These are phyloP conservation scores for Holothuria leucospilota DNA, from an alignment of 53 echinoderm and acorn worm species.

Conservation along the genomic window DNA sequence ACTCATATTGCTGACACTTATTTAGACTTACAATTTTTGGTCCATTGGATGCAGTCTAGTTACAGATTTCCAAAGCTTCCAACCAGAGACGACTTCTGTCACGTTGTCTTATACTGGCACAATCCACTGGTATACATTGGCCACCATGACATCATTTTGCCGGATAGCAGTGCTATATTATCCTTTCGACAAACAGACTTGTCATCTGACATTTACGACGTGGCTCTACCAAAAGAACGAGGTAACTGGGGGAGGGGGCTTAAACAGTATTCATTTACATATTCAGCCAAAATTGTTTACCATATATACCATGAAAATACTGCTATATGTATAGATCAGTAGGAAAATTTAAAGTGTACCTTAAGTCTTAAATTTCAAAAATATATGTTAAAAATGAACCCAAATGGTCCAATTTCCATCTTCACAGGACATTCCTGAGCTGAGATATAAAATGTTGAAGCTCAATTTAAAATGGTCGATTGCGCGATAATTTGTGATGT, in stretches of 20 bases:
- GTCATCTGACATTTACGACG: conserved; percentile 16
- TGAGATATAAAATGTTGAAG: too few species aligned
- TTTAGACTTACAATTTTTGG: not conserved
- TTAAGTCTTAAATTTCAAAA: too few species aligned
- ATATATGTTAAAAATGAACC: too few species aligned
- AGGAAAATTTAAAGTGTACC: too few species aligned
- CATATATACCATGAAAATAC: too few species aligned
- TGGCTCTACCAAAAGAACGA: conserved; percentile 18
- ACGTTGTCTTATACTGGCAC: not conserved
- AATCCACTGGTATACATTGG: conserved; percentile 20
- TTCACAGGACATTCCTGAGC: too few species aligned
- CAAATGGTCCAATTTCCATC: too few species aligned
- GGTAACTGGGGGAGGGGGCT: not conserved
- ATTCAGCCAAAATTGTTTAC: too few species aligned
- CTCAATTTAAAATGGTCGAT: too few species aligned
- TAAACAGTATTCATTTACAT: too few species aligned
- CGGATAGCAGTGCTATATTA: conserved; percentile 2
- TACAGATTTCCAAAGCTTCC: not conserved
- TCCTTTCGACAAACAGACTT: conserved; percentile 5
- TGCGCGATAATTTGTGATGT: too few species aligned
- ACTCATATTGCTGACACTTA: not conserved
- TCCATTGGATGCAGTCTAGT: not conserved
- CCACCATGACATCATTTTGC: conserved; percentile 9
- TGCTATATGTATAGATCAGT: too few species aligned
- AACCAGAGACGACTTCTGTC: conserved; percentile 3